These are phyloP conservation scores for Pantelozetes paolii DNA, from an alignment of 2,888 invertebrate genomes.

Conservation along the genomic window DNA sequence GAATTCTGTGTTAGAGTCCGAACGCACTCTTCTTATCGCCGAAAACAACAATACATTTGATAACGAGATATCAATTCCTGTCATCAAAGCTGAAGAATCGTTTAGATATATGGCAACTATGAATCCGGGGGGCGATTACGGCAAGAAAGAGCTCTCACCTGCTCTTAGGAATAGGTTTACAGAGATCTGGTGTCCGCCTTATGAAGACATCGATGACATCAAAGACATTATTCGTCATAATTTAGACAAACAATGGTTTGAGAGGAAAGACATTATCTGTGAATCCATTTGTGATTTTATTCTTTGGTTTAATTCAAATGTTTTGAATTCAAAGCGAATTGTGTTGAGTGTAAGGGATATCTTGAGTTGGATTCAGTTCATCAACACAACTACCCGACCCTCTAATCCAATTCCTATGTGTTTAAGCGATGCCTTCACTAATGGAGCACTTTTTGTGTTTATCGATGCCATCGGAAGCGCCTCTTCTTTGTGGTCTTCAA, in stretches of 20 bases:
- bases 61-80: conserved; percentile 46
- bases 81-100: conserved; percentile 58
- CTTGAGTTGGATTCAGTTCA: conserved; percentile 84
- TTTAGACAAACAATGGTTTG: conserved; percentile 26
- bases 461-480: conserved; percentile 85
- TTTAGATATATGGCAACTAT: conserved; percentile 95
- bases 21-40: conserved; percentile 79
- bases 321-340: conserved; percentile 56
- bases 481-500: neutral
- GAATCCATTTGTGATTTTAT: conserved; percentile 72
- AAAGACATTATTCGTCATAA: conserved; percentile 52
- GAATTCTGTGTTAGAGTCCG: conserved; percentile 91
- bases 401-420: conserved; percentile 49
- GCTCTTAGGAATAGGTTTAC: conserved; percentile 95
- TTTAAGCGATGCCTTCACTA: conserved; percentile 64
- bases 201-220: conserved; percentile 58
- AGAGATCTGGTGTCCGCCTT: conserved; percentile 93
- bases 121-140: conserved; percentile 99
- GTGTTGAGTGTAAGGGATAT: conserved; percentile 86
- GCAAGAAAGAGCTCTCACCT: conserved; percentile 97
- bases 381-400: conserved; percentile 61
- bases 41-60: conserved; percentile 69
- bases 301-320: conserved; percentile 61
- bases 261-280: conserved; percentile 54
- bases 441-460: conserved; percentile 86